Evolutionary conservation across 2,888 invertebrate genomes (phyloP).

Genomic region (Amphiduros pacificus): DNA sequence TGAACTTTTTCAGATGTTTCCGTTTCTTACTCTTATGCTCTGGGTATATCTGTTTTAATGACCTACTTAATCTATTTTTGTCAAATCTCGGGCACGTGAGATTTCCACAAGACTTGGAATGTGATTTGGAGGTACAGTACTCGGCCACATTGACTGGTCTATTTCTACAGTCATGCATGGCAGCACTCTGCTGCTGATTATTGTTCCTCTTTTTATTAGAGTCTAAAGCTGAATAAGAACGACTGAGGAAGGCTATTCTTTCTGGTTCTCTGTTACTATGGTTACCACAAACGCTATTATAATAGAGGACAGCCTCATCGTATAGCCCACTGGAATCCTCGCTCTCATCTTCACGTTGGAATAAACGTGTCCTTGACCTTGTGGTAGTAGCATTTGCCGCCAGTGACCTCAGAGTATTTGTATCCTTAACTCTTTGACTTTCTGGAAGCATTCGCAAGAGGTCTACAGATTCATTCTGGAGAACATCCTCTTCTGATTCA

Average conservation of each 20-base stretch:
- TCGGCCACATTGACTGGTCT: constrained; percentile 9
- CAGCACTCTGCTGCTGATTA: not conserved
- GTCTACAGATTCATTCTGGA: constrained; percentile 1
- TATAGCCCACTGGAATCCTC: not conserved
- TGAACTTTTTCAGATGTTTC: constrained; percentile 8
- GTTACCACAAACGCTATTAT: constrained; percentile 9
- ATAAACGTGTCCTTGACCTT: not conserved
- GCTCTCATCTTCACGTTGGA: not conserved
- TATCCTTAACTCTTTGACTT: constrained; percentile 8
- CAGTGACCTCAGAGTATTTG: constrained; percentile 1
- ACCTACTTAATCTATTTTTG: constrained; percentile 2
- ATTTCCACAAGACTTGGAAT: constrained; percentile 15
- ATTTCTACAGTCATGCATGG: not conserved
- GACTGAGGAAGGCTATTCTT: constrained; percentile 13
- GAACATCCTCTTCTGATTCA: constrained; percentile 11
- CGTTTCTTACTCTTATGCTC: constrained; percentile 4
- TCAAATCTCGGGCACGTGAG: constrained; percentile 9
- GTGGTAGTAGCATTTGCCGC: not conserved
- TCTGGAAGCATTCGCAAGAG: constrained; percentile 16
- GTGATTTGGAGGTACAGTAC: constrained; percentile 17
- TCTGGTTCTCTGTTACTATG: constrained; percentile 14
- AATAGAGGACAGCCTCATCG: constrained; percentile 14
- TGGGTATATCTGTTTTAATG: constrained; percentile 5
- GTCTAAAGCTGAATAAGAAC: constrained; percentile 9
- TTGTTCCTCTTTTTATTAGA: constrained; percentile 12